Percentiles rank a stretch among this genome's conserved stretches.
phyloP scores from a whole-genome alignment of 2,113 vertebrate species.

The Microcebus lehilahytsara region DNA sequence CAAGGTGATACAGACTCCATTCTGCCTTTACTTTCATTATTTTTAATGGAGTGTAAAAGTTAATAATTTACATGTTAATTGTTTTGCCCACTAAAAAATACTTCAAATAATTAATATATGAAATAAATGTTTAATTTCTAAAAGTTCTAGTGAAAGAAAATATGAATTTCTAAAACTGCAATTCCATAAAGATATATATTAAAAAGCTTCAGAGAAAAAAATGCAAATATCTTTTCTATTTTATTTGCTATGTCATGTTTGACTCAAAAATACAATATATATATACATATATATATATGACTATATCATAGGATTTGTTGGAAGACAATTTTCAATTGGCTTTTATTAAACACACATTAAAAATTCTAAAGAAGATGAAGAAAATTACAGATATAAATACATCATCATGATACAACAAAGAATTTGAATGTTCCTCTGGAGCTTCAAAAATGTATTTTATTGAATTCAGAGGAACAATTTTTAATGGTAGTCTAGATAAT shows the following conservation, averaged over 20 bases:
- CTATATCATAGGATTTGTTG: not conserved
- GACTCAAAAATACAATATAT: not conserved
- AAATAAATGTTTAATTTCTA: not conserved
- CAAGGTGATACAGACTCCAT: not conserved
- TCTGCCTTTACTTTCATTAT: not conserved
- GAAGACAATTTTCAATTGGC: not conserved
- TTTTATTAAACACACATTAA: not conserved
- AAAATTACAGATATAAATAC: not conserved
- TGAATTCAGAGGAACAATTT: not conserved
- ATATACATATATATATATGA: not conserved
- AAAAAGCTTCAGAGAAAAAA: not conserved
- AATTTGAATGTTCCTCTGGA: not conserved
- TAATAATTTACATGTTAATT: not conserved
- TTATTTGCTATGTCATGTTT: not conserved
- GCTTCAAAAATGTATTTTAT: not conserved
- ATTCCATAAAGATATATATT: not conserved
- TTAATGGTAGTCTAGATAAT: not conserved
- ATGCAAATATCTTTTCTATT: not conserved
- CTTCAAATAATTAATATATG: not conserved
- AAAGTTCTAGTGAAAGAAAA: not conserved
- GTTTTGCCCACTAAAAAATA: not conserved
- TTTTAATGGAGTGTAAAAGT: not conserved
- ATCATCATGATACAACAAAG: not conserved
- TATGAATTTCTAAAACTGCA: not conserved
- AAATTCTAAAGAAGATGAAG: not conserved